A percentile compares a stretch with the other conserved stretches of the same genome.
Evolutionary conservation across 2,888 invertebrate genomes (phyloP).

Genomic region (Acanthosepion pharaonis): DNA sequence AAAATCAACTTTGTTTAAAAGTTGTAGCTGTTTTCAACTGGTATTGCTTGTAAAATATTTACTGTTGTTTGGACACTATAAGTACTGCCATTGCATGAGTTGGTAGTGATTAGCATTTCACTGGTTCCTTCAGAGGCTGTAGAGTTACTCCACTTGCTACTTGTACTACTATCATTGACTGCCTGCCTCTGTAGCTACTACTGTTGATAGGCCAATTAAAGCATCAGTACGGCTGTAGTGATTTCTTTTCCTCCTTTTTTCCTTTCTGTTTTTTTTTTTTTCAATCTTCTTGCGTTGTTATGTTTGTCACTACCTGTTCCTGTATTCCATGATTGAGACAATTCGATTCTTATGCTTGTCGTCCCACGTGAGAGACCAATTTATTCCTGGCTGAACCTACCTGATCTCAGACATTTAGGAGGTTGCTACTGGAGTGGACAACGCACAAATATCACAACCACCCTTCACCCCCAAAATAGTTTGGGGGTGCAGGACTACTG

Average conservation of each 20-base stretch:
- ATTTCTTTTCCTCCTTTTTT: background rate
- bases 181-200: background rate
- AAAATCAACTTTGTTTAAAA: too few relatives aligned
- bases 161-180: background rate
- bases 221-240: background rate
- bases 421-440: background rate
- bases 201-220: background rate
- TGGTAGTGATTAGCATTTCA: too few relatives aligned
- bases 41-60: too few relatives aligned
- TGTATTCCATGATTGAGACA: background rate
- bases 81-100: too few relatives aligned
- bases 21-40: too few relatives aligned
- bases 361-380: conserved; percentile 24
- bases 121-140: too few relatives aligned
- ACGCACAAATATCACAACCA: background rate
- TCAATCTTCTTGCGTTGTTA: too few relatives aligned
- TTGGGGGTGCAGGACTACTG: background rate
- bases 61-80: too few relatives aligned
- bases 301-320: background rate
- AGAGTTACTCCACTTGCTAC: background rate
- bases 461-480: background rate
- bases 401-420: background rate
- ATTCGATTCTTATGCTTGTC: background rate
- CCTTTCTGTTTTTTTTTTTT: background rate
- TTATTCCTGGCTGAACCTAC: background rate